phyloP scores from a whole-genome alignment of 2,113 vertebrate genomes.

The Pterophyllum scalare region DNA sequence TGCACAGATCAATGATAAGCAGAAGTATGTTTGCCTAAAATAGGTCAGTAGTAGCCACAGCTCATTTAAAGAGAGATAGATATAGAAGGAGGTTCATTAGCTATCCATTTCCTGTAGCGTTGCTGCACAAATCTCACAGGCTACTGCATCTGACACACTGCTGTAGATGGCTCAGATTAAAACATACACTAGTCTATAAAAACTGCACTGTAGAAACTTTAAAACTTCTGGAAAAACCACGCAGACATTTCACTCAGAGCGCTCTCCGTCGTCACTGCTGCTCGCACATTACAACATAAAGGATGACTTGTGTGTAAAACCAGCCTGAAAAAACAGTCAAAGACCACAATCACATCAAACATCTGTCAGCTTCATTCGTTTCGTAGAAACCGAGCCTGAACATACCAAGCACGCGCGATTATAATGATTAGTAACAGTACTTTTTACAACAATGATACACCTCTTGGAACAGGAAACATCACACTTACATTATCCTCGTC shows the following conservation, averaged over 20 bases:
- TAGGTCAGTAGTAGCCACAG: background rate
- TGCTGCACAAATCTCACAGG: background rate
- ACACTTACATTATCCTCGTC: conserved; percentile 76
- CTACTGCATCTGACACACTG: background rate
- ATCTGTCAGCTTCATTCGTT: background rate
- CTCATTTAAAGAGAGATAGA: background rate
- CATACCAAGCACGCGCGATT: background rate
- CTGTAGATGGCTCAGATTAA: background rate
- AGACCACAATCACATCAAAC: background rate
- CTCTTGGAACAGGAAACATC: background rate
- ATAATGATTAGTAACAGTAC: background rate
- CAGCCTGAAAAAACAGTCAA: conserved; percentile 64
- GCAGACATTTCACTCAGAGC: background rate
- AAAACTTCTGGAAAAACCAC: background rate
- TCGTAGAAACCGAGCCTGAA: background rate
- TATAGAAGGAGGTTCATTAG: background rate
- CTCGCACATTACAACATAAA: conserved; percentile 78
- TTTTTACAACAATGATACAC: background rate
- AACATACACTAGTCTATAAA: conserved; percentile 4
- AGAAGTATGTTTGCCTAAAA: background rate
- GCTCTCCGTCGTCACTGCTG: background rate
- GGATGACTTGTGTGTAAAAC: conserved; percentile 84
- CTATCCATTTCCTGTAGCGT: background rate
- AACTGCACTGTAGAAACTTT: conserved; percentile 5
- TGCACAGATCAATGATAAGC: background rate